Conservation (phyloP, 2,888 invertebrate species). For the Erpobdella octoculata region DNA sequence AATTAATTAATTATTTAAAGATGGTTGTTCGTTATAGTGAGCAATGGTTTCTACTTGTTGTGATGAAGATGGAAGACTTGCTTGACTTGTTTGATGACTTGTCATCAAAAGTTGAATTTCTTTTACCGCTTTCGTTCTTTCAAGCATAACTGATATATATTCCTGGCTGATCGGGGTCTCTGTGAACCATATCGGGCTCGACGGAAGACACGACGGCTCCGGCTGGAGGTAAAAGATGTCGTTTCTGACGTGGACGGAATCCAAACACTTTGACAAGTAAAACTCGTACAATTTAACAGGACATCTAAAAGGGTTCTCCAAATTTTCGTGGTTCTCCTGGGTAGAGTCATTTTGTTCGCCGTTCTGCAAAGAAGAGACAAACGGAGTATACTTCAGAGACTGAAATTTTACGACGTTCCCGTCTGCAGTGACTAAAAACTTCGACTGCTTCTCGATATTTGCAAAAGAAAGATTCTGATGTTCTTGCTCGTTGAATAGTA, state of each 20-base stretch:
- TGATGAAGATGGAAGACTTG: too few species aligned
- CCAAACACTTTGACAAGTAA: constrained; percentile 89
- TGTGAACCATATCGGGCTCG: constrained; percentile 92
- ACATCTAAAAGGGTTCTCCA: constrained; percentile 82
- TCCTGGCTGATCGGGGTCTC: constrained; percentile 73
- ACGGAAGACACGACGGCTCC: constrained; percentile 85
- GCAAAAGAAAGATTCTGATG: constrained; percentile 85
- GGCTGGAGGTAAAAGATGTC: constrained; percentile 88
- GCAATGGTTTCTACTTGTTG: too few species aligned
- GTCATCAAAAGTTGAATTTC: too few species aligned
- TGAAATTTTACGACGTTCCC: constrained; percentile 63
- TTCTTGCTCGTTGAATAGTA: constrained; percentile 81
- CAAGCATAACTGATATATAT: constrained; percentile 79
- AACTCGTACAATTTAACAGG: constrained; percentile 92
- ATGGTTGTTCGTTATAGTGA: too few species aligned
- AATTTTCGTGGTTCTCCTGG: constrained; percentile 89
- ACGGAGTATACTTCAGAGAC: constrained; percentile 77
- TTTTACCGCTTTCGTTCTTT: constrained; percentile 61
- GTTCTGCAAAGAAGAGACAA: too few species aligned
- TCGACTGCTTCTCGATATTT: constrained; percentile 90
- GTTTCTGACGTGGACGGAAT: constrained; percentile 72
- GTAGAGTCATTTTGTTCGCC: too few species aligned
- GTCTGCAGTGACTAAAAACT: constrained; percentile 36
- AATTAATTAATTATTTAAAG: too few species aligned
- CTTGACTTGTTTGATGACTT: too few species aligned